Percentiles rank a stretch among this genome's conserved stretches.
Evolutionary conservation across 2,113 vertebrate species (phyloP).

Genomic region (Cephalopterus ornatus): DNA sequence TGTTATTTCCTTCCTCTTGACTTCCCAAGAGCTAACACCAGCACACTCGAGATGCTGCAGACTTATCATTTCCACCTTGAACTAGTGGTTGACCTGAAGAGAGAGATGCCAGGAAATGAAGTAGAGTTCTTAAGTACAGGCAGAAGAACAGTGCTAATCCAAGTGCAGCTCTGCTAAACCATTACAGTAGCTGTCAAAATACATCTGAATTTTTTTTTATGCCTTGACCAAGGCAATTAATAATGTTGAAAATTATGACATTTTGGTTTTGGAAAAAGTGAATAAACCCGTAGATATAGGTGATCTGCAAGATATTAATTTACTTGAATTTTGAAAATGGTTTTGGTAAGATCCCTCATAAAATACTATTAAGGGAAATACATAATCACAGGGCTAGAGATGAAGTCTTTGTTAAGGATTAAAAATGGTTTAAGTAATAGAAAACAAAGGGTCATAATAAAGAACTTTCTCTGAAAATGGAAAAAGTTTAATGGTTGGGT

Average conservation of each 20-base stretch:
- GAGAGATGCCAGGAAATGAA: conserved; percentile 71
- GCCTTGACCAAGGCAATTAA: conserved; percentile 29
- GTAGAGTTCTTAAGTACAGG: conserved; percentile 48
- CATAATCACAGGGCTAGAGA: conserved; percentile 21
- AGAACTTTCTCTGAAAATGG: background rate
- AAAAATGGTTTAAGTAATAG: conserved; percentile 49
- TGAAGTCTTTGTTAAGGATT: conserved; percentile 46
- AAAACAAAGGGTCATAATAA: conserved; percentile 24
- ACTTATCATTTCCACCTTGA: conserved; percentile 79
- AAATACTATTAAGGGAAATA: conserved; percentile 60
- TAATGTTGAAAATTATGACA: conserved; percentile 38
- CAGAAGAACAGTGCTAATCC: conserved; percentile 44
- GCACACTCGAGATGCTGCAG: conserved; percentile 72
- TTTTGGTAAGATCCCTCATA: conserved; percentile 54
- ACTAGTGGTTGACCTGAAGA: conserved; percentile 66
- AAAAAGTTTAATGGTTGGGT: conserved; percentile 34
- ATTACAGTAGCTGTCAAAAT: conserved; percentile 35
- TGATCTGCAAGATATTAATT: conserved; percentile 39
- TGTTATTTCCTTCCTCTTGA: conserved; percentile 74
- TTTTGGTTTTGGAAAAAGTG: conserved; percentile 58
- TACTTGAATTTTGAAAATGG: conserved; percentile 55
- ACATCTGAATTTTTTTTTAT: background rate
- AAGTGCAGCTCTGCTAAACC: conserved; percentile 15
- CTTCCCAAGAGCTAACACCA: conserved; percentile 71
- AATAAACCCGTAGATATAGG: conserved; percentile 58